Evolutionary conservation across 2,113 vertebrate species (phyloP).

Genomic region (Nothobranchius furzeri): DNA sequence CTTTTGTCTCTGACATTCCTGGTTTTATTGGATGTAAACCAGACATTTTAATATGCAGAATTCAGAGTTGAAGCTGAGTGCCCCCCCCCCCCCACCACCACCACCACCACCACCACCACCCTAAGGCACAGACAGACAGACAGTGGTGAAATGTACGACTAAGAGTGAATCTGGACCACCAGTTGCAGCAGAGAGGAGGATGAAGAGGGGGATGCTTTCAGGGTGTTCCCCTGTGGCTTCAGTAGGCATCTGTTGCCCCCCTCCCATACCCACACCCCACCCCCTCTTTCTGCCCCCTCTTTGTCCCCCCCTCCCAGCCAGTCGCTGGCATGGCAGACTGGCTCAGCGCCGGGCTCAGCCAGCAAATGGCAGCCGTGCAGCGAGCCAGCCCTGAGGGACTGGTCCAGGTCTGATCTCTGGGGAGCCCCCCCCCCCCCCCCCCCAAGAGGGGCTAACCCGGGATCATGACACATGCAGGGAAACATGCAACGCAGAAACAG

Average conservation of each 20-base stretch:
- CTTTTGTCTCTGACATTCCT: background rate
- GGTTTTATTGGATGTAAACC: constrained; percentile 1
- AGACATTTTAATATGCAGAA: background rate
- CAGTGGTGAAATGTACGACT: constrained; percentile 54
- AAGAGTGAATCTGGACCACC: constrained; percentile 58
- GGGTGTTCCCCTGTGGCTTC: constrained; percentile 88
- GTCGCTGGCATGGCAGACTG: constrained; percentile 46
- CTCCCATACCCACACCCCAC: constrained; percentile 52
- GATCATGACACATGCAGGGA: constrained; percentile 39
- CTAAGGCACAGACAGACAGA: constrained; percentile 41
- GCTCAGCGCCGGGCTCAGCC: constrained; percentile 39
- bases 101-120: no score
- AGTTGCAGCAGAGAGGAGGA: constrained; percentile 54
- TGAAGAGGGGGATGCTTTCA: constrained; percentile 87
- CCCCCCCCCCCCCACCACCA: background rate
- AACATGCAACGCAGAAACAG: constrained; percentile 31
- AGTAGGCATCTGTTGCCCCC: constrained; percentile 96
- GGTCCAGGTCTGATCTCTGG: constrained; percentile 60
- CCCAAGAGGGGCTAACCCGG: constrained; percentile 49
- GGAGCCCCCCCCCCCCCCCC: constrained; percentile 37
- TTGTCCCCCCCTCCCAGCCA: constrained; percentile 44
- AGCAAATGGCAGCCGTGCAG: constrained; percentile 55
- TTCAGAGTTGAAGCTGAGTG: constrained; percentile 32
- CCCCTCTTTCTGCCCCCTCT: constrained; percentile 20
- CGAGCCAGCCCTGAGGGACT: constrained; percentile 47